phyloP scores from a whole-genome alignment of 2,888 invertebrate genomes.

The Notodonta dromedarius region DNA sequence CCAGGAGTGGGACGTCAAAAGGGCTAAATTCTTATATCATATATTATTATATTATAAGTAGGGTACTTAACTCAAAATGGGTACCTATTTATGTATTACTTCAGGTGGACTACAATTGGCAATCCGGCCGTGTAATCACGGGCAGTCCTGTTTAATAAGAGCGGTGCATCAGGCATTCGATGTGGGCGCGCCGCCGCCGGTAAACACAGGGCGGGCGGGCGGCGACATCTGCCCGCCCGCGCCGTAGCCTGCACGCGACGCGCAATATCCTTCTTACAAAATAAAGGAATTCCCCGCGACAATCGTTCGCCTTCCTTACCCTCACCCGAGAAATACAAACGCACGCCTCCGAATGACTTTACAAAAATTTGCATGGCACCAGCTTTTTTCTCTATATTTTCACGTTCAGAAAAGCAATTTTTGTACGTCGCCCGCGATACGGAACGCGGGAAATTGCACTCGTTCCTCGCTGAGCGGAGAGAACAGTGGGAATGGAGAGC shows the following conservation, averaged over 20 bases:
- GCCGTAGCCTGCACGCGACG: conserved; percentile 74
- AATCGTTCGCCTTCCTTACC: conserved; percentile 80
- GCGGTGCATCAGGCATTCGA: conserved; percentile 56
- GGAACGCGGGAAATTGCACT: conserved; percentile 81
- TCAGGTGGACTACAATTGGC: conserved; percentile 19
- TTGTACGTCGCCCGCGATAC: conserved; percentile 79
- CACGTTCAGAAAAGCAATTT: conserved; percentile 82
- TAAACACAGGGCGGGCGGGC: conserved; percentile 69
- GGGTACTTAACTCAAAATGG: background rate
- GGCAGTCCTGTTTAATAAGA: conserved; percentile 59
- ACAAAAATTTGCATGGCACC: conserved; percentile 81
- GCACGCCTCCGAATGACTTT: conserved; percentile 82
- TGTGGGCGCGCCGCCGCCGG: conserved; percentile 64
- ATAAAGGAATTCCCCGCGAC: conserved; percentile 81
- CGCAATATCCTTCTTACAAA: conserved; percentile 82
- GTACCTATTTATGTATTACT: conserved; percentile 7
- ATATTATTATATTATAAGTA: background rate
- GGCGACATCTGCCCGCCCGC: conserved; percentile 62
- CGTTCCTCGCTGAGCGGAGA: conserved; percentile 65
- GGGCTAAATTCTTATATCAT: background rate
- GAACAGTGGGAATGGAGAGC: conserved; percentile 73
- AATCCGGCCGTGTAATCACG: conserved; percentile 31
- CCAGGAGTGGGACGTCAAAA: too few relatives aligned
- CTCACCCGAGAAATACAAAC: conserved; percentile 81
- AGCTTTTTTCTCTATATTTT: conserved; percentile 74